A percentile compares a stretch with the other conserved stretches of the same genome.
These are phyloP conservation scores for Stegana nigrithorax DNA, from an alignment of 2,888 invertebrate species.

Conservation along the genomic window DNA sequence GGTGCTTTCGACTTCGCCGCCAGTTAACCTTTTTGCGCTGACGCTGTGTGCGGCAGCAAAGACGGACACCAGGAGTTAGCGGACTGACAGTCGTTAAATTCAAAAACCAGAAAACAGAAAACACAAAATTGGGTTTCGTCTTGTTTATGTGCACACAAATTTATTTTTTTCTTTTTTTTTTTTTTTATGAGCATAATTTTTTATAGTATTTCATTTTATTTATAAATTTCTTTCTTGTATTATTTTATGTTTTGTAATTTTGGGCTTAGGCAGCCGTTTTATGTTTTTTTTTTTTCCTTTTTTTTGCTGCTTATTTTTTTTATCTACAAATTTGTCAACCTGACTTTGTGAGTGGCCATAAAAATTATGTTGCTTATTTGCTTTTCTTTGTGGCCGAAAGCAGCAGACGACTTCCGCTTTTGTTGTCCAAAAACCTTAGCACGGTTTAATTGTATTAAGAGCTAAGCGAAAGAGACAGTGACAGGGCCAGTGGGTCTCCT, in stretches of 20 bases:
- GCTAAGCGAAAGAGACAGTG: not conserved
- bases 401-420: not conserved
- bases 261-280: too few relatives aligned
- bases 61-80: not conserved
- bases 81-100: slow-evolving; percentile 54
- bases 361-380: not conserved
- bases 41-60: slow-evolving; percentile 4
- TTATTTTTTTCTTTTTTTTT: not conserved
- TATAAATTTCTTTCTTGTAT: not conserved
- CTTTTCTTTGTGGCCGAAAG: not conserved
- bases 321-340: slow-evolving; percentile 10
- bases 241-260: not conserved
- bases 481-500: not conserved
- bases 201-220: not conserved
- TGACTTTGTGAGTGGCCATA: not conserved
- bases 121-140: slow-evolving; percentile 45
- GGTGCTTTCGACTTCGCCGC: not conserved
- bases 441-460: too few relatives aligned
- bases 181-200: slow-evolving; percentile 8
- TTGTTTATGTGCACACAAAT: slow-evolving; percentile 37
- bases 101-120: slow-evolving; percentile 39
- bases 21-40: not conserved
- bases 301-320: not conserved
- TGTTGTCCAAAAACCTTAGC: too few relatives aligned
- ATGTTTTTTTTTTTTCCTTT: not conserved